These are phyloP conservation scores for Stenopsyche tienmushanensis DNA, from an alignment of 1,140 invertebrate species.

Conservation along the genomic window DNA sequence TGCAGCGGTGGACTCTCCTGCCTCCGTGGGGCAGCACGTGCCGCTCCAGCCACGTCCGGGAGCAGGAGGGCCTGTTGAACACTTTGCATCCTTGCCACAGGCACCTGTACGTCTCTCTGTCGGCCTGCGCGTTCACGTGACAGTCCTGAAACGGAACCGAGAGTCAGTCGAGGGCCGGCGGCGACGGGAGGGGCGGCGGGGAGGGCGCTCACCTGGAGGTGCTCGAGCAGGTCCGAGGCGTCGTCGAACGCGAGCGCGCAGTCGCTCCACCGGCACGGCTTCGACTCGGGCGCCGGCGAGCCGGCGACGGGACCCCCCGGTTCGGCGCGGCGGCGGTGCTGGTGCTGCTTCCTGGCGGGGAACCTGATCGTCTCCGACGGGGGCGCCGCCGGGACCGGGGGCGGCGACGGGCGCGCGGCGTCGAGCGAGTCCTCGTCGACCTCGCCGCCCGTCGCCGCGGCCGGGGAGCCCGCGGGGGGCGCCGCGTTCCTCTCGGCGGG, in stretches of 20 bases:
- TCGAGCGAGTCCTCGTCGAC: slow-evolving; percentile 54
- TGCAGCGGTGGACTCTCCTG: slow-evolving; percentile 93
- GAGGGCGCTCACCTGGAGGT: slow-evolving; percentile 91
- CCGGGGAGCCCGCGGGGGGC: slow-evolving; percentile 51
- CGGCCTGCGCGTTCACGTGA: slow-evolving; percentile 83
- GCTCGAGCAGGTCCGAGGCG: slow-evolving; percentile 79
- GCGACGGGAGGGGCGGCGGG: too few species aligned
- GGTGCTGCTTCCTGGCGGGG: slow-evolving; percentile 59
- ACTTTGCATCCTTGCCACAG: slow-evolving; percentile 94
- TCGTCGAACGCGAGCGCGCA: slow-evolving; percentile 77
- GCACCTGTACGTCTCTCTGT: slow-evolving; percentile 81
- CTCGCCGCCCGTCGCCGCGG: slow-evolving; percentile 54
- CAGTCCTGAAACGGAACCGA: slow-evolving; percentile 58
- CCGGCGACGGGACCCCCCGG: slow-evolving; percentile 39
- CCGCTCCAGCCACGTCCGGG: slow-evolving; percentile 87
- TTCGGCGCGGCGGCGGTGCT: slow-evolving; percentile 48
- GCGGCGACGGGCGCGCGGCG: slow-evolving; percentile 42
- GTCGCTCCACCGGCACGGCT: slow-evolving; percentile 79
- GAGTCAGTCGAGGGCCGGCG: not conserved
- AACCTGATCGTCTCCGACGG: slow-evolving; percentile 79
- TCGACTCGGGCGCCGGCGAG: slow-evolving; percentile 43
- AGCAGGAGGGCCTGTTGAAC: slow-evolving; percentile 87
- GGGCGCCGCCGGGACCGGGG: slow-evolving; percentile 68
- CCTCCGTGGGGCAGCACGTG: slow-evolving; percentile 91
- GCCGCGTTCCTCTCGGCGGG: too few species aligned